A percentile compares a stretch with the other conserved stretches of the same genome.
phyloP scores from a whole-genome alignment of 53 echinoderm and acorn worm genomes.

The Henricia sp. region DNA sequence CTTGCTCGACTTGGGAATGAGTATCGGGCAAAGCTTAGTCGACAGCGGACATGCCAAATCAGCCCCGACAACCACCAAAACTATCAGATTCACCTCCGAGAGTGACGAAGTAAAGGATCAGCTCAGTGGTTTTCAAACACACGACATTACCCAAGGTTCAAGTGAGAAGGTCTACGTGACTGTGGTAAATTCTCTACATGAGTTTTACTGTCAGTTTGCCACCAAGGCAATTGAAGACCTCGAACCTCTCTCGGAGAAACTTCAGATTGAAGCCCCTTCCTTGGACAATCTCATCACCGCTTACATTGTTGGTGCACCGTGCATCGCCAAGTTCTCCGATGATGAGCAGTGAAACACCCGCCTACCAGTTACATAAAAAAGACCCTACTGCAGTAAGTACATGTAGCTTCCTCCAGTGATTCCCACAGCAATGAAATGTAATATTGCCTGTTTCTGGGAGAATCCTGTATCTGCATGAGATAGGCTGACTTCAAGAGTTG shows the following conservation, averaged over 20 bases:
- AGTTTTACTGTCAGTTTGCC: conserved; percentile 73
- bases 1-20: conserved; percentile 83
- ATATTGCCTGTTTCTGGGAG: no score
- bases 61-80: conserved; percentile 12
- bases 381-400: no score
- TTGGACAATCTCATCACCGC: not conserved
- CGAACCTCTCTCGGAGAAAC: conserved; percentile 63
- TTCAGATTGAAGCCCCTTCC: conserved; percentile 35
- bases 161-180: conserved; percentile 45
- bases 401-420: no score
- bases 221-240: conserved; percentile 63
- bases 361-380: no score
- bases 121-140: conserved; percentile 8
- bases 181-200: conserved; percentile 39
- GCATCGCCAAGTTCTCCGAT: conserved; percentile 74
- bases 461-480: no score
- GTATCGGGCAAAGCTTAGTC: conserved; percentile 65
- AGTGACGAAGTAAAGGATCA: conserved; percentile 21
- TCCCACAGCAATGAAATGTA: no score
- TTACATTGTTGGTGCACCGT: conserved; percentile 25
- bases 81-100: conserved; percentile 45
- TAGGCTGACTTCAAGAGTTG: no score
- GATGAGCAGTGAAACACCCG: conserved; percentile 89
- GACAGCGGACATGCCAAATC: conserved; percentile 56
- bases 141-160: conserved; percentile 25